phyloP scores from a whole-genome alignment of 1,140 invertebrate species.

The Cherax quadricarinatus region DNA sequence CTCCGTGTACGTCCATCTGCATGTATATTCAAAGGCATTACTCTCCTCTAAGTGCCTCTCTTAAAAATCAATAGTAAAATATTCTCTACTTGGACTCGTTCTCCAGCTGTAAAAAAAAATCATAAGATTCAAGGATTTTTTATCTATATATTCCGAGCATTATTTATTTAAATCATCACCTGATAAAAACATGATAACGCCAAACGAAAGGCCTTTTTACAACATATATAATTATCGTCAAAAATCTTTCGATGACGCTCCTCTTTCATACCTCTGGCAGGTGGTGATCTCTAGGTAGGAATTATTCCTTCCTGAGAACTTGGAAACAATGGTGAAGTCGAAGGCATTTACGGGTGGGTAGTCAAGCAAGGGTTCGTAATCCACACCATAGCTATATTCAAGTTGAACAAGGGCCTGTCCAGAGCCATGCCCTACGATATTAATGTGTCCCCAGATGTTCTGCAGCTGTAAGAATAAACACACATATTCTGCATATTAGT shows the following conservation, averaged over 20 bases:
- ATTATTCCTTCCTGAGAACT: constrained; percentile 78
- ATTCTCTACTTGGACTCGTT: too few relatives aligned
- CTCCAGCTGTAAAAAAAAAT: too few relatives aligned
- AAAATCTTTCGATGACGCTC: too few relatives aligned
- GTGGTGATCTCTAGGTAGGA: constrained; percentile 79
- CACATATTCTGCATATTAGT: too few relatives aligned
- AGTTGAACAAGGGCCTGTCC: constrained; percentile 81
- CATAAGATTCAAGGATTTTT: too few relatives aligned
- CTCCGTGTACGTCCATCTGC: constrained; percentile 77
- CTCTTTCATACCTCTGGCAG: constrained; percentile 75
- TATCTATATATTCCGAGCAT: too few relatives aligned
- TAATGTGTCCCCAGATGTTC: constrained; percentile 80
- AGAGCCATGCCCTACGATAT: constrained; percentile 79
- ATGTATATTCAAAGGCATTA: not conserved
- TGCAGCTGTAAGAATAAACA: constrained; percentile 49
- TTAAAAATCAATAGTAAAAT: too few relatives aligned
- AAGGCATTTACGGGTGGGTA: constrained; percentile 78
- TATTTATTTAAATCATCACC: too few relatives aligned
- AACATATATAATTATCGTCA: too few relatives aligned
- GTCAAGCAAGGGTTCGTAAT: constrained; percentile 79
- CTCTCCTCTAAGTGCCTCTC: too few relatives aligned
- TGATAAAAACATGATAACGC: too few relatives aligned
- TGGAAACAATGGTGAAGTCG: constrained; percentile 76
- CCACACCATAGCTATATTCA: constrained; percentile 81
- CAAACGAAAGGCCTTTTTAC: too few relatives aligned